Conservation (phyloP, 2,797 vertebrate species). For the Cichlasoma orientale region DNA sequence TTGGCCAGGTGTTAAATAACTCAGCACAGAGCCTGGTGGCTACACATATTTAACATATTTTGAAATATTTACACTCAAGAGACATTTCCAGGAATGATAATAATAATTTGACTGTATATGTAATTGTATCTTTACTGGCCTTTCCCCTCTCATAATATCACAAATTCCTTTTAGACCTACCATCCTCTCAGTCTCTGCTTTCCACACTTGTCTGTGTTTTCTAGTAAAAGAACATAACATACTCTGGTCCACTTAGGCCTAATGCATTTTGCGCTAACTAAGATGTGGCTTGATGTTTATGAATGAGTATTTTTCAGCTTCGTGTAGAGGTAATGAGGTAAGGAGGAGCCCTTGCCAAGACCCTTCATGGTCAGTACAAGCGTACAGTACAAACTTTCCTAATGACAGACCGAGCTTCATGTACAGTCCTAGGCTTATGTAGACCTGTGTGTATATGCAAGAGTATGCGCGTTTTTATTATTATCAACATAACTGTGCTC, state of each 20-base stretch:
- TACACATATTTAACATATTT: constrained; percentile 66
- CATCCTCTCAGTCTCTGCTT: constrained; percentile 16
- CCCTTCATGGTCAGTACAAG: background rate
- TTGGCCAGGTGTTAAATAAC: constrained; percentile 36
- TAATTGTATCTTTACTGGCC: constrained; percentile 59
- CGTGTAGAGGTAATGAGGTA: constrained; percentile 29
- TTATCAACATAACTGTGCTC: background rate
- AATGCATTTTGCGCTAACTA: constrained; percentile 53
- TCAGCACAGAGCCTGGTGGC: constrained; percentile 27
- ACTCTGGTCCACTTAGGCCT: constrained; percentile 56
- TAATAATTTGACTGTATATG: constrained; percentile 64
- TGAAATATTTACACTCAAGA: constrained; percentile 65
- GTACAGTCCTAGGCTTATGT: background rate
- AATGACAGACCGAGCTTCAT: background rate
- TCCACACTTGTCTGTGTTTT: constrained; percentile 39
- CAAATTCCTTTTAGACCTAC: constrained; percentile 43
- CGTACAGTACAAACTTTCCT: background rate
- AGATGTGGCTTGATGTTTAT: constrained; percentile 46
- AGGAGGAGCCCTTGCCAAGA: constrained; percentile 2
- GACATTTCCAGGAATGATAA: constrained; percentile 67
- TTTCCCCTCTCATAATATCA: constrained; percentile 62
- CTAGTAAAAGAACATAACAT: constrained; percentile 60
- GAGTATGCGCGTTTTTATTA: background rate
- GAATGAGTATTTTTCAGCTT: constrained; percentile 12
- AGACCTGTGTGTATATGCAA: background rate